These are phyloP conservation scores for Cassiopea andromeda DNA, from an alignment of 30 jellyfish, hydroid and myxozoan species.

Conservation along the genomic window DNA sequence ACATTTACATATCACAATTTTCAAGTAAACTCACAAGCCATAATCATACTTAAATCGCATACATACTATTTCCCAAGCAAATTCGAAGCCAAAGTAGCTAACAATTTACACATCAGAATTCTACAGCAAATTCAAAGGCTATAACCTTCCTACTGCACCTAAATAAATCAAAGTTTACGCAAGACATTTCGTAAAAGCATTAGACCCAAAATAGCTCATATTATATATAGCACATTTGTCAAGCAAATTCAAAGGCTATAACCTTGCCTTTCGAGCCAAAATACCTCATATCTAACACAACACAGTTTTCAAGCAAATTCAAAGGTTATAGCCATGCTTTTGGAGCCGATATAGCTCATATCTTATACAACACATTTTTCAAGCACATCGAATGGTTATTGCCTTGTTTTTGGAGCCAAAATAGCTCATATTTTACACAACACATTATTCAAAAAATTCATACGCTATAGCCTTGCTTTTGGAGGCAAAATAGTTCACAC, in stretches of 20 bases:
- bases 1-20: too few relatives aligned
- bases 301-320: not conserved
- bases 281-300: not conserved
- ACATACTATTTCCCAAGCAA: too few relatives aligned
- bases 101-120: too few relatives aligned
- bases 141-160: too few relatives aligned
- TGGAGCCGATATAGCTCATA: not conserved
- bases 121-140: too few relatives aligned
- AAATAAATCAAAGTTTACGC: too few relatives aligned
- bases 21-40: too few relatives aligned
- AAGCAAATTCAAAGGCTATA: not conserved
- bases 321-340: not conserved
- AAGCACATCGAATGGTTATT: not conserved
- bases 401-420: not conserved
- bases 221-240: not conserved
- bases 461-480: not conserved
- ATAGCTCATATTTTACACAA: not conserved
- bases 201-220: not conserved
- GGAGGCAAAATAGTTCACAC: not conserved
- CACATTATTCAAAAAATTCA: not conserved
- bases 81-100: too few relatives aligned
- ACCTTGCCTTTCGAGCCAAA: not conserved
- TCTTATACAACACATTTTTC: not conserved
- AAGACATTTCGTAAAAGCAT: too few relatives aligned
- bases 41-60: too few relatives aligned